Conservation (phyloP, 2,797 vertebrate species). For the Otolemur crassicaudatus region DNA sequence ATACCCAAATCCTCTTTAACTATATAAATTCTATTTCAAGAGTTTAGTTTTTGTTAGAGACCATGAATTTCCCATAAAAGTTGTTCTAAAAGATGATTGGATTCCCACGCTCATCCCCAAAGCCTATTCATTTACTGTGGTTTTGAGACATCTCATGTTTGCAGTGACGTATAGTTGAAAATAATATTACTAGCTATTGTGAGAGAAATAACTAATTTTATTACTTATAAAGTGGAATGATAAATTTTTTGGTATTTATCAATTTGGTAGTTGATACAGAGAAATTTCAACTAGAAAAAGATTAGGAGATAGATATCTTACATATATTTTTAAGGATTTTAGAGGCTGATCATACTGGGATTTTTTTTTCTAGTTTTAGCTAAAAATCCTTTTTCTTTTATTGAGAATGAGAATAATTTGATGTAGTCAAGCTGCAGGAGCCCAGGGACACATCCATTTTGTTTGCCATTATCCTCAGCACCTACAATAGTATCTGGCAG, state of each 20-base stretch:
- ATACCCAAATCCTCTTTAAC: background rate
- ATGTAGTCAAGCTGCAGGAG: background rate
- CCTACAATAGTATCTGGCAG: background rate
- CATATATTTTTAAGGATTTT: background rate
- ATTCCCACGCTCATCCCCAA: background rate
- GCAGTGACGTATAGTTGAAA: background rate
- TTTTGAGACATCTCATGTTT: background rate
- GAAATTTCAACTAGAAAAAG: slow-evolving; percentile 38
- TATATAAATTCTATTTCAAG: background rate
- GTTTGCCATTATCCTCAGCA: background rate
- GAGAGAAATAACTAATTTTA: background rate
- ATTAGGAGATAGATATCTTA: background rate
- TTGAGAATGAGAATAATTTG: background rate
- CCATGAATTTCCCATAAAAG: background rate
- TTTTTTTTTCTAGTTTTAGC: background rate
- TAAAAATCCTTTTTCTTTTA: slow-evolving; percentile 5
- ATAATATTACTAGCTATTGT: background rate
- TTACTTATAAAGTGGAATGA: background rate
- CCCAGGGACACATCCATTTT: background rate
- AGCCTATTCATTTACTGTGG: background rate
- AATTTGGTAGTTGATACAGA: background rate
- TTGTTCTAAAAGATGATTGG: background rate
- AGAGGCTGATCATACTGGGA: background rate
- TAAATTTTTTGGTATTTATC: background rate
- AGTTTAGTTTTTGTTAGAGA: background rate